Percentiles rank a stretch among this genome's conserved stretches.
Evolutionary conservation across 30 jellyfish, hydroid and myxozoan genomes (phyloP).

Genomic region (Cassiopea xamachana): DNA sequence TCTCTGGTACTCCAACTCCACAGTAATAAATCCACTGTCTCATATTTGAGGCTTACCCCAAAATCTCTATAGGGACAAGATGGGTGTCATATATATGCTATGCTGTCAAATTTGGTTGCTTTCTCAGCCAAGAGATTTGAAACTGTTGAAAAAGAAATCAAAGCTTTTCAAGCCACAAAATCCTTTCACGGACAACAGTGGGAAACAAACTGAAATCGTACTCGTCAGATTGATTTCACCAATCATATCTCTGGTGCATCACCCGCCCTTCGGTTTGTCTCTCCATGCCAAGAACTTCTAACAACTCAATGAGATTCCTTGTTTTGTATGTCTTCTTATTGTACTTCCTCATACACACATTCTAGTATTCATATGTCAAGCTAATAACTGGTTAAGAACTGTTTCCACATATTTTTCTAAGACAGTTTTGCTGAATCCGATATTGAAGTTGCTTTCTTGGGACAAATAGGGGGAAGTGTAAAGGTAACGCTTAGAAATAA

Average conservation of each 20-base stretch:
- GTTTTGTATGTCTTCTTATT: too few relatives aligned
- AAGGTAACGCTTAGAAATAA: too few relatives aligned
- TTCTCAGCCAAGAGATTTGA: conserved; percentile 13
- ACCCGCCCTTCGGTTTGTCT: not conserved
- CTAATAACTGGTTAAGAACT: too few relatives aligned
- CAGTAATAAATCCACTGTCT: not conserved
- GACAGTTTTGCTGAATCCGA: too few relatives aligned
- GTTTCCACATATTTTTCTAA: too few relatives aligned
- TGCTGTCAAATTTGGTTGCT: not conserved
- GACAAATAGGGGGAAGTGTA: too few relatives aligned
- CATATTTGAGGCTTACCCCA: conserved; percentile 15
- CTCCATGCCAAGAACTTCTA: too few relatives aligned
- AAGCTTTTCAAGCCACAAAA: conserved; percentile 27
- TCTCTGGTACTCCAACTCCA: not conserved
- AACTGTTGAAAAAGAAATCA: not conserved
- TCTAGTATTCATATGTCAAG: too few relatives aligned
- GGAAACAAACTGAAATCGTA: not conserved
- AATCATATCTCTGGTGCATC: not conserved
- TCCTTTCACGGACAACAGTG: conserved; percentile 30
- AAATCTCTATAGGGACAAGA: not conserved
- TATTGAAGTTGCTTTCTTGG: too few relatives aligned
- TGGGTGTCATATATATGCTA: not conserved
- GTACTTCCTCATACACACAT: too few relatives aligned
- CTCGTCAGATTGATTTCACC: not conserved
- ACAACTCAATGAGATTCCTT: too few relatives aligned